Evolutionary conservation across 1,140 invertebrate genomes (phyloP).

Genomic region (Trypoxylus dichotomus): DNA sequence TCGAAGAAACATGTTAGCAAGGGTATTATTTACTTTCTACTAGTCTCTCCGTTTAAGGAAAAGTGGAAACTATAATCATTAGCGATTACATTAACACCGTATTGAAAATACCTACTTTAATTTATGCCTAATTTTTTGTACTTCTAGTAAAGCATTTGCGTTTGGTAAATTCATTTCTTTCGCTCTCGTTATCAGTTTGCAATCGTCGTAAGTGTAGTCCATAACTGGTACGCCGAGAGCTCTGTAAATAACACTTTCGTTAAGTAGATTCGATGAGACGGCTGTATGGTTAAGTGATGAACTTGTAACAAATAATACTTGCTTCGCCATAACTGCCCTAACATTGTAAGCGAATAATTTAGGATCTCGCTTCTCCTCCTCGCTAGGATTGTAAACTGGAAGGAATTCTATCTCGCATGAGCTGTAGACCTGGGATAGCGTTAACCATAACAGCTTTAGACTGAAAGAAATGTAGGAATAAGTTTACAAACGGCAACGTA

Average conservation of each 20-base stretch:
- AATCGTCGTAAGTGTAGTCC: conserved; percentile 94
- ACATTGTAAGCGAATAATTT: conserved; percentile 92
- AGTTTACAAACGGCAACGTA: no score
- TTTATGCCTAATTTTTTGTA: conserved; percentile 71
- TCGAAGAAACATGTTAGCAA: no score
- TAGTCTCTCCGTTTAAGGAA: no score
- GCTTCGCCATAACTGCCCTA: conserved; percentile 88
- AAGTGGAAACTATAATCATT: no score
- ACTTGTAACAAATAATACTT: conserved; percentile 52
- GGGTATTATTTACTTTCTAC: no score
- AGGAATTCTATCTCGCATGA: conserved; percentile 93
- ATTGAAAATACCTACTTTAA: conserved; percentile 66
- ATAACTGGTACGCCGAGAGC: conserved; percentile 79
- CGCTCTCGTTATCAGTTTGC: conserved; percentile 79
- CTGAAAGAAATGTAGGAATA: conserved; percentile 58
- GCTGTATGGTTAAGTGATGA: no score
- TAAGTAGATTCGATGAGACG: not conserved
- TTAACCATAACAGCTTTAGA: conserved; percentile 84
- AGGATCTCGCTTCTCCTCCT: conserved; percentile 84
- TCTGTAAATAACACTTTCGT: conserved; percentile 58
- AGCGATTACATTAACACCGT: no score
- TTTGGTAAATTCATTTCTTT: conserved; percentile 78
- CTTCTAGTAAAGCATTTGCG: conserved; percentile 73
- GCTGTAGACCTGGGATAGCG: conserved; percentile 87
- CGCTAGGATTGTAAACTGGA: conserved; percentile 86